phyloP scores from a whole-genome alignment of 2,113 vertebrate genomes.

The Myotis lucifugus region DNA sequence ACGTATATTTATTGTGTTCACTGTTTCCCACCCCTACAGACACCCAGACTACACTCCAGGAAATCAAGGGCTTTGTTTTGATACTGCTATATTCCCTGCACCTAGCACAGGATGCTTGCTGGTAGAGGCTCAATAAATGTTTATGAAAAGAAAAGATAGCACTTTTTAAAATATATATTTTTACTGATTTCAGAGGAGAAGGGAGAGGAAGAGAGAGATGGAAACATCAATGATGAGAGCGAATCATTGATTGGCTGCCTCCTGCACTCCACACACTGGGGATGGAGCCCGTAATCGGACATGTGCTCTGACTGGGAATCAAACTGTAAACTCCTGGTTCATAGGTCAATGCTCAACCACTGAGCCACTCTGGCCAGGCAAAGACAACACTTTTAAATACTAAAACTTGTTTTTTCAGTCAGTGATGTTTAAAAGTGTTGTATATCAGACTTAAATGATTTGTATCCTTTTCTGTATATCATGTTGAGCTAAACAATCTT shows the following conservation, averaged over 20 bases:
- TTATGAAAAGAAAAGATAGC: neutral
- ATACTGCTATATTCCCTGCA: neutral
- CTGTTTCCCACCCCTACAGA: neutral
- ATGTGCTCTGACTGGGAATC: too few species aligned
- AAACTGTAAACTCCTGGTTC: too few species aligned
- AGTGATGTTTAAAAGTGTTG: neutral
- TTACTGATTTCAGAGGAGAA: too few species aligned
- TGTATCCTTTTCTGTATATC: neutral
- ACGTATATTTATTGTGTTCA: neutral
- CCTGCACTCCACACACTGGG: too few species aligned
- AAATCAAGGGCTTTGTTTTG: neutral
- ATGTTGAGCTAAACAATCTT: neutral
- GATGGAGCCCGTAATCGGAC: too few species aligned
- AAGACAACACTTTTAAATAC: neutral
- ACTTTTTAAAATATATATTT: neutral
- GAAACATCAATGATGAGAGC: too few species aligned
- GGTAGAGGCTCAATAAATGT: neutral
- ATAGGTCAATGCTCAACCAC: too few species aligned
- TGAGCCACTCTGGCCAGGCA: neutral
- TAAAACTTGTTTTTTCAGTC: neutral
- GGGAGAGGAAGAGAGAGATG: too few species aligned
- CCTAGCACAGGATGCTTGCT: neutral
- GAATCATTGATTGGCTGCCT: too few species aligned
- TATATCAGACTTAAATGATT: neutral
- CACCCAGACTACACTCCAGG: neutral